These are phyloP conservation scores for Sipunculus nudus DNA, from an alignment of 2,888 invertebrate species.

Conservation along the genomic window DNA sequence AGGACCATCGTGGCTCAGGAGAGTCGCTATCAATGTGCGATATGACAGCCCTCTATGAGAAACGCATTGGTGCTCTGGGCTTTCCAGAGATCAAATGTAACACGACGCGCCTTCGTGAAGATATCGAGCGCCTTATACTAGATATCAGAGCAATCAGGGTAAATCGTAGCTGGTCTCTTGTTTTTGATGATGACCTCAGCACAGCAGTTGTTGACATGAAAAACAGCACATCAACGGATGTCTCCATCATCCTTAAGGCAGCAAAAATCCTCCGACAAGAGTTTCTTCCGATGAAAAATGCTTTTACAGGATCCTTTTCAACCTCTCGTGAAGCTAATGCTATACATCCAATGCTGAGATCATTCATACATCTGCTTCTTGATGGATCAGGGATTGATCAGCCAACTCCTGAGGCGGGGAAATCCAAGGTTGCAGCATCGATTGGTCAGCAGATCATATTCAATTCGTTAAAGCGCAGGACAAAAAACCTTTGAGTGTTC, in stretches of 20 bases:
- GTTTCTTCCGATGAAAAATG: background rate
- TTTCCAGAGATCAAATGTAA: background rate
- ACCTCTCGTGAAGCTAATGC: background rate
- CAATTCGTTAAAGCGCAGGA: background rate
- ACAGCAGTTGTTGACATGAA: background rate
- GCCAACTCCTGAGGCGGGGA: background rate
- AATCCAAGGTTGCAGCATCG: background rate
- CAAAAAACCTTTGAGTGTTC: background rate
- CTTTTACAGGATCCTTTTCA: background rate
- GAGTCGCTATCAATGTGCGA: background rate
- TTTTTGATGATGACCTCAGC: conserved; percentile 1
- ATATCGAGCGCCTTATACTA: background rate
- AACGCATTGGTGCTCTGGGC: background rate
- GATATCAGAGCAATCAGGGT: background rate
- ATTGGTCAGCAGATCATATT: conserved; percentile 1
- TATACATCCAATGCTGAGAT: background rate
- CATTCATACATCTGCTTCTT: conserved; percentile 2
- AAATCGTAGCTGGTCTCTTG: background rate
- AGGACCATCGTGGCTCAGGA: background rate
- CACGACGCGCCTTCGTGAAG: background rate
- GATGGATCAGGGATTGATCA: conserved; percentile 6
- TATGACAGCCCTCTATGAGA: background rate
- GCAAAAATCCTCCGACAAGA: conserved; percentile 1
- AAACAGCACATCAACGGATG: background rate
- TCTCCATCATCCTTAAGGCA: background rate